Evolutionary conservation across 1,140 invertebrate genomes (phyloP), one percentile per base, ranked within the genome.

Genomic region (Metopolophium dirhodum): DNA sequence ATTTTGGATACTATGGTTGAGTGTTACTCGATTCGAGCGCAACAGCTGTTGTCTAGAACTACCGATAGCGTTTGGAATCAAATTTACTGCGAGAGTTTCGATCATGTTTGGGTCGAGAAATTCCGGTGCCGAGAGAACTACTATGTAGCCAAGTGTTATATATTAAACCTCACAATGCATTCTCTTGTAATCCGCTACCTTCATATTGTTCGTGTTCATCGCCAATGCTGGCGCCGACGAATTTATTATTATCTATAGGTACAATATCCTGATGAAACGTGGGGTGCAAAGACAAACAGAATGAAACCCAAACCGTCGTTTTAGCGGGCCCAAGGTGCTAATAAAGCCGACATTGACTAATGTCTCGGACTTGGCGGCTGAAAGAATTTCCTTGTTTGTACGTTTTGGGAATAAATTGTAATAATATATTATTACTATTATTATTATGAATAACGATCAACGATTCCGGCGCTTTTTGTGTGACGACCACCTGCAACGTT

Each of bases 301-400:
- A 87, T 88, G 86, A n/a, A 20, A 49, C 7, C 18, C n/a, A 23
- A 35, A 18, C 18, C 20, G 18, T 35, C 47, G 7, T 51, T 88
- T 88, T 88, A 49, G 26, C n/a, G 47, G 1, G 30, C 30, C 30
- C 11, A 4, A 88, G n/a, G 20, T 35, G 47, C 85, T 88, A 88
- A 88, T 88, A 88, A 88, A 88, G 86, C 47, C 20, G 45, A 49
- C 86, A 30, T 18, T 87, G 47, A 49, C 86, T 88, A 88, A 88
- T 88, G 47, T 49, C 30, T 49, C 14, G n/a, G 30, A 88, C 86
- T n/a, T 8, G 7, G 18, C 18, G 18, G 86, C 86, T 18, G 9
- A 49, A 88, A 88, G 30, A 49, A 88, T 88, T 88, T n/a, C 47
- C 86, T n/a, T 88, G 7, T 88, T 35, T 49, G 47, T 51, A 77